Evolutionary conservation across 1,140 invertebrate species (phyloP).

Genomic region (Hyles euphorbiae): DNA sequence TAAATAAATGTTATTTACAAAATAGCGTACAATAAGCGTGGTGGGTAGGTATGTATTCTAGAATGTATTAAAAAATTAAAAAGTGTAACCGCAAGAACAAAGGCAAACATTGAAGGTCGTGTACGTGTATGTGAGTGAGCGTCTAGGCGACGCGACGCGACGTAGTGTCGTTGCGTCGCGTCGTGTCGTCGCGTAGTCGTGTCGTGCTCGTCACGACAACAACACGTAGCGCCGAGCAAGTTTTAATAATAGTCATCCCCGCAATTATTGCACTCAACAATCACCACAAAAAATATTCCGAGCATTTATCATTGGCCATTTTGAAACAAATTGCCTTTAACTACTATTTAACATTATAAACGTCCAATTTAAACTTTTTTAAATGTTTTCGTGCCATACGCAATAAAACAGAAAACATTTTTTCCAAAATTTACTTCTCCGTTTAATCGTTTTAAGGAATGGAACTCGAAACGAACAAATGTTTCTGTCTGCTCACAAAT

Average conservation of each 20-base stretch:
- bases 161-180: too few relatives aligned
- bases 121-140: slow-evolving; percentile 9
- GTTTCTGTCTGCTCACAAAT: slow-evolving; percentile 47
- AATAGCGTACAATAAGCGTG: too few relatives aligned
- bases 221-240: slow-evolving; percentile 1
- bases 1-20: too few relatives aligned
- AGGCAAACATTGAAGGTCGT: slow-evolving; percentile 18
- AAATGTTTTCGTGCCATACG: slow-evolving; percentile 6
- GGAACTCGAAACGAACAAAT: slow-evolving; percentile 31
- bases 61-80: too few relatives aligned
- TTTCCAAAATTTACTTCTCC: background rate
- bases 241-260: slow-evolving; percentile 11
- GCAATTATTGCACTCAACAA: slow-evolving; percentile 27
- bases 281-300: slow-evolving; percentile 33
- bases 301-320: slow-evolving; percentile 48
- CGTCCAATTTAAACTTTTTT: slow-evolving; percentile 10
- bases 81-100: slow-evolving; percentile 23
- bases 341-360: slow-evolving; percentile 28
- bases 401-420: slow-evolving; percentile 18
- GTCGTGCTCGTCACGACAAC: background rate
- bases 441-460: slow-evolving; percentile 37
- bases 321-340: slow-evolving; percentile 48
- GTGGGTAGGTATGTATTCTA: too few relatives aligned
- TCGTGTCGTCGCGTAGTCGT: background rate
- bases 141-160: too few relatives aligned